These are phyloP conservation scores for Carcharodon carcharias DNA, from an alignment of 2,797 vertebrate genomes.

Conservation along the genomic window DNA sequence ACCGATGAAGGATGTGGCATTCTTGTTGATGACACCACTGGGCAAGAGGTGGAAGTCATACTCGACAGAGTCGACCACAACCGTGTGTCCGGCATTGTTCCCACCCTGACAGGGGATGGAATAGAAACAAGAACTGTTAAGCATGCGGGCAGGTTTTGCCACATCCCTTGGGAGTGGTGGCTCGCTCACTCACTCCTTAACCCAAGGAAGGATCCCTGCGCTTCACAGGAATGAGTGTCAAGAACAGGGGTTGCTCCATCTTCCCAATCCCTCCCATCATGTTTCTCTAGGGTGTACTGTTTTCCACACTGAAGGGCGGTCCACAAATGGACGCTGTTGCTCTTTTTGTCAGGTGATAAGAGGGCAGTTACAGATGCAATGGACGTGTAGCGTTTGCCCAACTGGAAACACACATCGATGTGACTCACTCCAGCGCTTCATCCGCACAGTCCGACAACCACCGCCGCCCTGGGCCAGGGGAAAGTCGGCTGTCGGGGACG, in stretches of 20 bases:
- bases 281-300: not conserved
- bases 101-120: slow-evolving; percentile 57
- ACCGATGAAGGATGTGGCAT: slow-evolving; percentile 69
- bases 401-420: too few species aligned
- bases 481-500: too few species aligned
- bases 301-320: too few species aligned
- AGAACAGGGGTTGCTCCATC: not conserved
- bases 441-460: too few species aligned
- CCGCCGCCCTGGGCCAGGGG: too few species aligned
- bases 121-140: not conserved
- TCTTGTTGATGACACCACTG: slow-evolving; percentile 73
- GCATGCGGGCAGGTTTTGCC: not conserved
- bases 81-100: slow-evolving; percentile 73
- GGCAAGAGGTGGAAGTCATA: slow-evolving; percentile 74
- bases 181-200: not conserved
- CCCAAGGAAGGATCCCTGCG: not conserved
- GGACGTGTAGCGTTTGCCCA: too few species aligned
- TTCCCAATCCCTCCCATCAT: not conserved
- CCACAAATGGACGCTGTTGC: not conserved
- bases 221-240: not conserved
- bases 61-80: slow-evolving; percentile 70
- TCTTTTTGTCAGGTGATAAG: not conserved
- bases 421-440: too few species aligned
- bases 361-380: not conserved
- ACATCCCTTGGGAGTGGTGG: not conserved